Evolutionary conservation across 2,113 vertebrate genomes (phyloP), one percentile per base, ranked within the genome.

Genomic region (Gavia stellata): DNA sequence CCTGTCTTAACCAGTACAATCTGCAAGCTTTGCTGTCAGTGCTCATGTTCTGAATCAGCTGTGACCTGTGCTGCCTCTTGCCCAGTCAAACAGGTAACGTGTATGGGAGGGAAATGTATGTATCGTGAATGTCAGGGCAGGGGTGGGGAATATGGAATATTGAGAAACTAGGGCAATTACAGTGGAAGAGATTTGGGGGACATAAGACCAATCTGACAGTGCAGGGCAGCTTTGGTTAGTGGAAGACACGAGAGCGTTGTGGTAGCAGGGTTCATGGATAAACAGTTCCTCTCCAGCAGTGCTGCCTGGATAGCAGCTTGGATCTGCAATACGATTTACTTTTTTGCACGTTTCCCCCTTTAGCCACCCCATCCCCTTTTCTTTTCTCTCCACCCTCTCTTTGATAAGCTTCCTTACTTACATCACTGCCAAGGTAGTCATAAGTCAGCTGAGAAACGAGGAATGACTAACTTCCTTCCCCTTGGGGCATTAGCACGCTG

Each of bases 401-500:
- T 45, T 68, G 52, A 85, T 17, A 77, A 82, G 49, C 78, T 92
- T 95, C 87, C 84, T 74, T 13, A 18, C 63, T 94, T 65, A 88
- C 4, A 2, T 96, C 91, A 90, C 74, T 72, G 36, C 61, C 73
- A 68, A 91, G 70, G 66, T 72, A 81, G 73, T 68, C 81, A 26
- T 45, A 91, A 91, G 49, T 85, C 91, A 96, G 68, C 84, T 87
- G 90, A 94, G 70, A 82, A 94, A 81, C 0, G 4, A 91, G 73
- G 62, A 94, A 79, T 89, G 24, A 97, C 78, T 94, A 68, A 95
- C 81, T 96, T 95, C 94, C 95, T 96, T 91, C 93, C 93, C 89
- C 79, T 80, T 53, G 84, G 44, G 81, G 49, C 25, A 13, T 36
- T 40, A 84, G 42, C 62, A 81, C 3, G 3, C 40, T 78, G 53